Conservation (phyloP, 2,888 invertebrate genomes). For the Prosapia bicincta region DNA sequence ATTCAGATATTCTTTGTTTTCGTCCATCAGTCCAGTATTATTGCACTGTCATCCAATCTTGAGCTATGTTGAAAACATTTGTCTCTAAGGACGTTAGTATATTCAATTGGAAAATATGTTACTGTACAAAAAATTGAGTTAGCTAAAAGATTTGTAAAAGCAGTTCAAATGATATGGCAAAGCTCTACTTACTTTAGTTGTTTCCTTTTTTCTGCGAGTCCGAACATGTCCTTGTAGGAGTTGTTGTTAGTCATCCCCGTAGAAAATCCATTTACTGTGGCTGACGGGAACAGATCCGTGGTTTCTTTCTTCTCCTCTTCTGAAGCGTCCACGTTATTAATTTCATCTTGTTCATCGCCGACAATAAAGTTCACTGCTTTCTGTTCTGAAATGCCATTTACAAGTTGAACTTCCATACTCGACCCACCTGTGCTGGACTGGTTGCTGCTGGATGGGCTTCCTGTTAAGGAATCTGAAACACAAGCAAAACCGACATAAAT, state of each 20-base stretch:
- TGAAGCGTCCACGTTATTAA: slow-evolving; percentile 8
- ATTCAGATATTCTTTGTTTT: too few relatives aligned
- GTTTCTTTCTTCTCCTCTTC: slow-evolving; percentile 41
- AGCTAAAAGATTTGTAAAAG: too few relatives aligned
- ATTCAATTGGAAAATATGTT: too few relatives aligned
- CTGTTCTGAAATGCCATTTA: slow-evolving; percentile 9
- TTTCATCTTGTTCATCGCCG: slow-evolving; percentile 36
- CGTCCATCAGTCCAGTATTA: too few relatives aligned
- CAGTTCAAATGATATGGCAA: neutral
- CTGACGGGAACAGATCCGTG: slow-evolving; percentile 41
- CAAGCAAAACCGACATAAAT: too few relatives aligned
- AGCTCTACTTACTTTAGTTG: slow-evolving; percentile 47
- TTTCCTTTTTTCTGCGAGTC: slow-evolving; percentile 49
- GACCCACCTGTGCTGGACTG: slow-evolving; percentile 4
- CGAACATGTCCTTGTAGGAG: slow-evolving; percentile 43
- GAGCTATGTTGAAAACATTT: too few relatives aligned
- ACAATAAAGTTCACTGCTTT: slow-evolving; percentile 39
- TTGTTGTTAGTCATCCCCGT: slow-evolving; percentile 39
- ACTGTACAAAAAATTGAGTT: too few relatives aligned
- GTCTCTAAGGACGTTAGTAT: too few relatives aligned
- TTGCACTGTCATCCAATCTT: too few relatives aligned
- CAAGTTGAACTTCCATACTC: slow-evolving; percentile 8
- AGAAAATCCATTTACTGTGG: slow-evolving; percentile 24
- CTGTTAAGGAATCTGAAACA: slow-evolving; percentile 6
- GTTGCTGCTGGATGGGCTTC: neutral